Base-by-base conservation (phyloP, 2,888 invertebrate genomes). In the Alviniconcha strummeri region DNA sequence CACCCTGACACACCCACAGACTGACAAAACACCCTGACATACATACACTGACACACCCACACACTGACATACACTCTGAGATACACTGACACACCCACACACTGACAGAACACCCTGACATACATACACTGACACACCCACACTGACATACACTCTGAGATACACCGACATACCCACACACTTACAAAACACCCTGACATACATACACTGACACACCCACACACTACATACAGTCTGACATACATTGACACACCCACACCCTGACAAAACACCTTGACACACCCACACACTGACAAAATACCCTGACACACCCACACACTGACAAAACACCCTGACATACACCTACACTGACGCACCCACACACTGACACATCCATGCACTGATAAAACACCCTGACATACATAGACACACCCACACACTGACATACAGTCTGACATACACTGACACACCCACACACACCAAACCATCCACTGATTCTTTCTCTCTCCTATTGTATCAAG, bases 161-260 rank as follows among this genome's bases (percentile, higher is more conserved):
- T n/a, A 69, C 13, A 69, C n/a, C 1, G 6, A 17, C n/a, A 69
- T 7, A 69, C 7, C 7, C 1, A 52, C 6, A 7, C n/a, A 19
- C 13, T 5, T 7, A n/a, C 13, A 17, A 52, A 19, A 72, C 36
- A 72, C 0, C 8, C 7, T 72, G 9, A 8, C 56, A 56, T 13
- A 57, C 13, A 19, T 55, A 19, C 19, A 52, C 55, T 83, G 82
- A 80, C 19, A 80, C 19, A 69, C 15, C 71, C 55, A 57, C 52
- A 55, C 5, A 74, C 36, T 64, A 81, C 54, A 75, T 52, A 76
- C 56, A 69, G 11, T 17, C 3, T 1, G 5, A 71, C 8, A 82
- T 55, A 11, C 52, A 77, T 52, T n/a, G n/a, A 52, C 19, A 77
- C 77, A 67, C 8, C 17, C 36, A 56, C 9, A 76, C 55, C 1